phyloP scores from a whole-genome alignment of 2,113 vertebrate genomes.

The Datnioides undecimradiatus region DNA sequence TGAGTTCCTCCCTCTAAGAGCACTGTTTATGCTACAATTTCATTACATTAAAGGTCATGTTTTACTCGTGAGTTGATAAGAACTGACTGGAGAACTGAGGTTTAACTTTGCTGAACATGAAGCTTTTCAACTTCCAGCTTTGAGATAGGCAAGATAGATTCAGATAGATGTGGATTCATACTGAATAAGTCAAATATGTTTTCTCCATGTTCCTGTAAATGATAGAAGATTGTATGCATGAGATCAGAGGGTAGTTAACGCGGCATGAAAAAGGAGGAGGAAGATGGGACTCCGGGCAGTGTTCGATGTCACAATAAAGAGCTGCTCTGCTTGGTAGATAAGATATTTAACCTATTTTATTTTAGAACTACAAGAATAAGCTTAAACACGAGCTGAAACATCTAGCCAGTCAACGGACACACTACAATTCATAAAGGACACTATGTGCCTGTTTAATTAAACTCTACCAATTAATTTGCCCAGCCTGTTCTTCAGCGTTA shows the following conservation, averaged over 20 bases:
- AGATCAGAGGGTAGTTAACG: not conserved
- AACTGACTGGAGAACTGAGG: not conserved
- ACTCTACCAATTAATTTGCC: no score
- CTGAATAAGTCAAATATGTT: not conserved
- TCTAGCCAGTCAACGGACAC: no score
- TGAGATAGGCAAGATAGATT: no score
- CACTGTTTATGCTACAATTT: not conserved
- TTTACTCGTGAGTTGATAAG: not conserved
- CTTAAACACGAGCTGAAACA: no score
- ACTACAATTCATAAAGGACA: no score
- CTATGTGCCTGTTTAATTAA: no score
- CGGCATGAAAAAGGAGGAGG: no score
- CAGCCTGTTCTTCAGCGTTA: no score
- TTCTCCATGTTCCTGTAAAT: not conserved
- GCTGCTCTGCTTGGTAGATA: not conserved
- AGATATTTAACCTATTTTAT: not conserved
- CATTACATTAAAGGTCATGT: not conserved
- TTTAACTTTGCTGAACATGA: not conserved
- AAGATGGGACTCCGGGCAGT: not conserved
- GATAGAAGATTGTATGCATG: no score
- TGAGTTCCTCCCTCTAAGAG: not conserved
- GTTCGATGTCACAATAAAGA: not conserved
- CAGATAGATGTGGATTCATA: not conserved
- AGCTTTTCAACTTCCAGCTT: not conserved
- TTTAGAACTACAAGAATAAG: not conserved